phyloP scores from a whole-genome alignment of 2,888 invertebrate genomes.

The Neoitamus cyanurus region DNA sequence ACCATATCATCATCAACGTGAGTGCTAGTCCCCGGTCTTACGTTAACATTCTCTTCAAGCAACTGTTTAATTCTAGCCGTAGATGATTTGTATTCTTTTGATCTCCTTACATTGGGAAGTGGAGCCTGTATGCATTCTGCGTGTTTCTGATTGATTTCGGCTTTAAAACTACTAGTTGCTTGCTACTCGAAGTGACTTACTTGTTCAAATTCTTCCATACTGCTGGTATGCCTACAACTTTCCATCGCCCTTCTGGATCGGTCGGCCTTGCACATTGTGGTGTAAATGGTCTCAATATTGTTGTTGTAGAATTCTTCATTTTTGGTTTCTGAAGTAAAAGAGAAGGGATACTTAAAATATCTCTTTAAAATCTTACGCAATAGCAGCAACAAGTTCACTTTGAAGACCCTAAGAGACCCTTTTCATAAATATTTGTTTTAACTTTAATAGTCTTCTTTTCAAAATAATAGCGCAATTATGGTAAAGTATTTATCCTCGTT shows the following conservation, averaged over 20 bases:
- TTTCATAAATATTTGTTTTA: too few relatives aligned
- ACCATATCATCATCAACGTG: constrained; percentile 55
- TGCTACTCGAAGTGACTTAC: not conserved
- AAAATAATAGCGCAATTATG: too few relatives aligned
- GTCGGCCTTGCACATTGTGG: constrained; percentile 30
- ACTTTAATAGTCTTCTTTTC: too few relatives aligned
- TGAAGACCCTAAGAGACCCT: too few relatives aligned
- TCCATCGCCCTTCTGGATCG: not conserved
- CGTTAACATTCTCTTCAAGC: not conserved
- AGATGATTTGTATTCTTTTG: not conserved
- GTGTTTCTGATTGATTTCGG: not conserved
- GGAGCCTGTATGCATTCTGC: not conserved
- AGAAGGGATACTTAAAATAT: not conserved
- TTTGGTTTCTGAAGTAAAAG: constrained; percentile 32
- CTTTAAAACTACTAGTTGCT: not conserved
- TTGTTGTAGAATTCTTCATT: not conserved
- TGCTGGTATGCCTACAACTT: not conserved
- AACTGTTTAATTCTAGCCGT: not conserved
- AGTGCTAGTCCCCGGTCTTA: not conserved
- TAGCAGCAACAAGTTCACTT: too few relatives aligned
- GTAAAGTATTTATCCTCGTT: too few relatives aligned
- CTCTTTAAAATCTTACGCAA: too few relatives aligned
- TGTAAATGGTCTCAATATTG: not conserved
- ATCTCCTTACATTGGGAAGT: not conserved
- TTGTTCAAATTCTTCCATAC: not conserved